Evolutionary conservation across 1,140 invertebrate species (phyloP).

Genomic region (Trichonephila clavipes): DNA sequence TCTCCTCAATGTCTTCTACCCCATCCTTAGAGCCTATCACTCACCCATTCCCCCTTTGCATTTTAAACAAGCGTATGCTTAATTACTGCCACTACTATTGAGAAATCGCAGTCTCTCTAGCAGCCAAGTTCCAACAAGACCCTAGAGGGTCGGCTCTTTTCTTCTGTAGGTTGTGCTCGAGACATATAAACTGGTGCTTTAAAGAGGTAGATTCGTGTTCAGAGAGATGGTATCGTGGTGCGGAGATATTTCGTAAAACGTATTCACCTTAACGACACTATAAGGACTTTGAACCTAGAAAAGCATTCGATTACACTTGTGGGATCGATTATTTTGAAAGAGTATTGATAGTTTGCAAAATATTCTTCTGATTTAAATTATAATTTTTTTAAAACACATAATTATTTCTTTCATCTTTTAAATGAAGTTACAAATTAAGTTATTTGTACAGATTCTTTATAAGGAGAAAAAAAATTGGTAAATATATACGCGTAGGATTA

Average conservation of each 20-base stretch:
- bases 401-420: no score
- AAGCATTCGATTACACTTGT: neutral
- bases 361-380: no score
- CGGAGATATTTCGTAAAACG: neutral
- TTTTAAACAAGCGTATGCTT: slow-evolving; percentile 59
- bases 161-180: neutral
- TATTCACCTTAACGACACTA: neutral
- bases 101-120: slow-evolving; percentile 34
- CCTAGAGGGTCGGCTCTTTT: slow-evolving; percentile 16
- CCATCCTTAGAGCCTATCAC: slow-evolving; percentile 4
- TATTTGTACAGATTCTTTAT: no score
- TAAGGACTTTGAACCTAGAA: neutral
- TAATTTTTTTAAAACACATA: no score
- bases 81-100: slow-evolving; percentile 49
- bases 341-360: no score
- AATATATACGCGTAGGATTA: no score
- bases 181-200: slow-evolving; percentile 10
- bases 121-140: slow-evolving; percentile 16
- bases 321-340: neutral
- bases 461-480: no score
- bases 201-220: neutral
- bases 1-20: neutral
- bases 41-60: neutral
- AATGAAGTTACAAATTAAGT: no score
- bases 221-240: slow-evolving; percentile 3